phyloP scores from a whole-genome alignment of 2,113 vertebrate species.

The Pseudorectes ferrugineus region DNA sequence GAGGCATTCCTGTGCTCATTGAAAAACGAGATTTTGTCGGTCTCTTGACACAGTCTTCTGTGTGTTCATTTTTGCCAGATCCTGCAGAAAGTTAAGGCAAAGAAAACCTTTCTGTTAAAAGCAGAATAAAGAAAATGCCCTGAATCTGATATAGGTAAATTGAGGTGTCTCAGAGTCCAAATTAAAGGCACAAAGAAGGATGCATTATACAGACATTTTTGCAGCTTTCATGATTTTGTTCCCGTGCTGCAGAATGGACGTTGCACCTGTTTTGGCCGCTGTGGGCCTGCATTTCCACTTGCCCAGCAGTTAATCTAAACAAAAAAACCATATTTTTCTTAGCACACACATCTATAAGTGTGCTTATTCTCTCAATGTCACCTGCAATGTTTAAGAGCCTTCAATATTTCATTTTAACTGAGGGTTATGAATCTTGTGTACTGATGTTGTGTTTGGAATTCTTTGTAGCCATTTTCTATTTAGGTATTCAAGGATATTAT shows the following conservation, averaged over 20 bases:
- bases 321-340: background rate
- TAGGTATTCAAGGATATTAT: background rate
- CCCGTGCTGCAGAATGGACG: background rate
- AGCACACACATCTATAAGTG: rapidly evolving
- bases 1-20: background rate
- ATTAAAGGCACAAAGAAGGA: background rate
- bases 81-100: background rate
- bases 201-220: background rate
- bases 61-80: background rate
- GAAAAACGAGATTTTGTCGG: background rate
- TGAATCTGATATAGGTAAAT: background rate
- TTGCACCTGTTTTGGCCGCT: background rate
- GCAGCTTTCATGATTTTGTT: background rate
- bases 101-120: background rate
- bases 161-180: background rate
- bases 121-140: background rate
- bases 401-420: background rate
- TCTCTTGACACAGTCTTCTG: background rate
- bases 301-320: background rate
- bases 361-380: background rate
- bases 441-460: background rate
- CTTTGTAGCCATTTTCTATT: background rate
- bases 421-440: background rate
- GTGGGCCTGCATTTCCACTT: background rate
- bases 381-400: background rate